These are phyloP conservation scores for Cossypha polioptera DNA, from an alignment of 2,797 vertebrate genomes.

Conservation along the genomic window DNA sequence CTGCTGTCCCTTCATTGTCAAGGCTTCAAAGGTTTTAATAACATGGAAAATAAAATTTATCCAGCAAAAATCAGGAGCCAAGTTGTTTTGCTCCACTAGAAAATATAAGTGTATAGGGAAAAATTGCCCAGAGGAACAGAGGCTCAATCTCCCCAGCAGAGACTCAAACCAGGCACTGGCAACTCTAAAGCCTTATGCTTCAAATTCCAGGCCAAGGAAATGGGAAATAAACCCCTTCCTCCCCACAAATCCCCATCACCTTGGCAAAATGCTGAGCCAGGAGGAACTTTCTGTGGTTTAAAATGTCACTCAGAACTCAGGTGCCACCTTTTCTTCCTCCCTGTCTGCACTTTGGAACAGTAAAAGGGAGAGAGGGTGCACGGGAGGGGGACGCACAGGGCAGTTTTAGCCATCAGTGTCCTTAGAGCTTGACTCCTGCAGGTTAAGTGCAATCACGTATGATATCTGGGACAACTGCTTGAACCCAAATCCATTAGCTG, in stretches of 20 bases:
- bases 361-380: neutral
- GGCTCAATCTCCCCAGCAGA: accelerated
- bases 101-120: neutral
- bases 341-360: neutral
- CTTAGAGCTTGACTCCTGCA: conserved; percentile 3
- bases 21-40: neutral
- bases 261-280: neutral
- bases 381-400: neutral
- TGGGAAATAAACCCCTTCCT: neutral
- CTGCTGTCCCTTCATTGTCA: neutral
- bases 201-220: neutral
- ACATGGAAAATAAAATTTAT: neutral
- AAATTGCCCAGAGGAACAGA: neutral
- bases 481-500: conserved; percentile 69
- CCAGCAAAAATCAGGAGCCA: neutral
- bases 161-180: neutral
- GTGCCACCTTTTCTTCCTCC: neutral
- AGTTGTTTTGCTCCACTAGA: neutral
- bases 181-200: neutral
- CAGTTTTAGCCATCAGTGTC: conserved; percentile 2
- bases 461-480: conserved; percentile 52
- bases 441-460: conserved; percentile 30
- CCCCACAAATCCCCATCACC: neutral
- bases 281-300: neutral
- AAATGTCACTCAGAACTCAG: neutral